Base-by-base conservation (phyloP, 2,888 invertebrate genomes). In the Meloe dianella region DNA sequence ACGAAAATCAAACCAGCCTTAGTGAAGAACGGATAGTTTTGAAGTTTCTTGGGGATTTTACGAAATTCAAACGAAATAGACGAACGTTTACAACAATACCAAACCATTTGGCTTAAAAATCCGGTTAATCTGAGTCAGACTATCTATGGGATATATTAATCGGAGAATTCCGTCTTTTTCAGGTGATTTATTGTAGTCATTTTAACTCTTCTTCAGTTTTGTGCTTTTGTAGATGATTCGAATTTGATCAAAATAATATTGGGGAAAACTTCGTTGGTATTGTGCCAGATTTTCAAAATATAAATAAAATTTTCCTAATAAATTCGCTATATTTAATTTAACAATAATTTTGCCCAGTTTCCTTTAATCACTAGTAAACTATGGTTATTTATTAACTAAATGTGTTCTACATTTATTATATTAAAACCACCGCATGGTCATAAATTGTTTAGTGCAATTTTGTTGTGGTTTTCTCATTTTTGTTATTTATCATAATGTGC, bases 381-480 rank as follows among this genome's bases (percentile, higher is more conserved):
- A 71, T n/a, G n/a, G 73, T 78, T 77, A 74, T 80, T 79, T 79
- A 80, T 76, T 47, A 47, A 77, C 69, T 71, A 68, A 71, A 73
- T 74, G 70, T 75, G 75, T 74, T 77, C 77, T 77, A 76, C 75
- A 77, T 77, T 75, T 75, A 74, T 70, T 75, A 74, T 78, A 78
- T 78, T 77, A 79, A 78, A 78, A 78, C 78, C 77, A 75, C 76
- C 77, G 73, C 78, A 76, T 73, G 78, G 65, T 68, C 74, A 68
- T 80, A 81, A 80, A 80, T 79, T 75, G 64, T 59, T 63, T 61
- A 59, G 60, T 70, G 77, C 75, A 79, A 78, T 80, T 79, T 79
- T 70, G 75, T 73, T 79, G 79, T 70, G 80, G 80, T 79, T 80
- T 79, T 76, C 77, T 74, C 77, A 75, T 79, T 78, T n/a, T 74